A percentile compares a stretch with the other conserved stretches of the same genome.
Evolutionary conservation across 2,797 vertebrate genomes (phyloP).

Genomic region (Champsocephalus esox): DNA sequence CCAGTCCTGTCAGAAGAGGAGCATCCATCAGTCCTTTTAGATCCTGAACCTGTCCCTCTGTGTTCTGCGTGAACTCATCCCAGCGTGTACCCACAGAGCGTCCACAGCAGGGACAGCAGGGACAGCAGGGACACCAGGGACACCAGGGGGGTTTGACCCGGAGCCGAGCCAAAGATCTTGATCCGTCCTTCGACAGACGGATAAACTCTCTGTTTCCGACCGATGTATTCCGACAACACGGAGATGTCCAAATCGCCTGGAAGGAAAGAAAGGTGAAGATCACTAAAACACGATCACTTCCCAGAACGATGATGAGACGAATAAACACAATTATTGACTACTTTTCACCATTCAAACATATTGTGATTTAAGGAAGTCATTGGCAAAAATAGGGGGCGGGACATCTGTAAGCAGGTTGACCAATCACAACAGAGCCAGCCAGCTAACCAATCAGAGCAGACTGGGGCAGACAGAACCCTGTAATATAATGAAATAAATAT

Average conservation of each 20-base stretch:
- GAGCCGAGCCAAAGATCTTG: constrained; percentile 76
- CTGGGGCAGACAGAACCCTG: too few species aligned
- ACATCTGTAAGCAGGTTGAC: too few species aligned
- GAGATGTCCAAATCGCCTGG: constrained; percentile 89
- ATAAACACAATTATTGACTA: too few species aligned
- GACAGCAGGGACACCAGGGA: constrained; percentile 54
- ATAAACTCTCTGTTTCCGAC: constrained; percentile 84
- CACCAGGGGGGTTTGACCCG: background rate
- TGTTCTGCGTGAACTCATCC: background rate
- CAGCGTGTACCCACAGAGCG: constrained; percentile 28
- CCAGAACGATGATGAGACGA: too few species aligned
- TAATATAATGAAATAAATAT: too few species aligned
- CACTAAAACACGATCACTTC: too few species aligned
- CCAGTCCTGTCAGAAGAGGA: background rate
- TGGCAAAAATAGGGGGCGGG: too few species aligned
- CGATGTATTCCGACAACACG: constrained; percentile 87
- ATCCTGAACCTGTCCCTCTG: background rate
- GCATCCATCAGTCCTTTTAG: background rate
- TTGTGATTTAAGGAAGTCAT: too few species aligned
- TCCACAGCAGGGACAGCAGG: constrained; percentile 55
- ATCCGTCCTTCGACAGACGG: constrained; percentile 91
- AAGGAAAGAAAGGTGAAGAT: constrained; percentile 13
- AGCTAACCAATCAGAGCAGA: too few species aligned
- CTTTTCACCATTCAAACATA: too few species aligned
- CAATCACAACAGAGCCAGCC: too few species aligned